Evolutionary conservation across 2,797 vertebrate species (phyloP).

Genomic region (Sebastes taczanowskii): DNA sequence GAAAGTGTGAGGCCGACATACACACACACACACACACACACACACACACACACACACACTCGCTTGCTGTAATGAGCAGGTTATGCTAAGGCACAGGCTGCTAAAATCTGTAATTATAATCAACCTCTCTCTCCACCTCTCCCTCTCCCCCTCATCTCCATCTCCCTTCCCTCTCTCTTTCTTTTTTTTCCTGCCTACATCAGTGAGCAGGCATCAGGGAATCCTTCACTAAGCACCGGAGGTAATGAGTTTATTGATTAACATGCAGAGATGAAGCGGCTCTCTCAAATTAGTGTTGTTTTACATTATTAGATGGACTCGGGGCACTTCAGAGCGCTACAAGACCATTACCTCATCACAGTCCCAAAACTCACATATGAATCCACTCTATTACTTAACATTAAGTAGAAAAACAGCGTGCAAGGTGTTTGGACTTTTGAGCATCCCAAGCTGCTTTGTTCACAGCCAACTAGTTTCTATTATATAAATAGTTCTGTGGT

Average conservation of each 20-base stretch:
- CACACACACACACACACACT: conserved; percentile 33
- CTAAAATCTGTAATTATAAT: conserved; percentile 88
- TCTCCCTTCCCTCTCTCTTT: conserved; percentile 46
- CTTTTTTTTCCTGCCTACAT: conserved; percentile 59
- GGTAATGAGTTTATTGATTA: conserved; percentile 83
- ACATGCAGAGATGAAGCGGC: conserved; percentile 76
- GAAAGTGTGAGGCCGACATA: conserved; percentile 55
- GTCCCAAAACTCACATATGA: conserved; percentile 57
- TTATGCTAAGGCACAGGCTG: conserved; percentile 84
- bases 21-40: conserved; percentile 35
- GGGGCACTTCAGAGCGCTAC: conserved; percentile 56
- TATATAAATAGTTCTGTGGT: background rate
- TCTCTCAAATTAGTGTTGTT: conserved; percentile 79
- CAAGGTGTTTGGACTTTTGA: conserved; percentile 20
- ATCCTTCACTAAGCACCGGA: conserved; percentile 78
- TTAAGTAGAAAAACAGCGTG: background rate
- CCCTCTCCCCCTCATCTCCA: conserved; percentile 53
- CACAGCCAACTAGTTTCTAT: background rate
- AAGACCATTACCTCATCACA: conserved; percentile 63
- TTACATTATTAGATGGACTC: conserved; percentile 79
- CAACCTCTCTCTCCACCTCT: conserved; percentile 75
- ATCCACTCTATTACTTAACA: conserved; percentile 43
- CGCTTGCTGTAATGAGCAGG: conserved; percentile 83
- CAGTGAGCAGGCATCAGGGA: conserved; percentile 75
- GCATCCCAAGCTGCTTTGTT: conserved; percentile 1